These are phyloP conservation scores for Neria commutata DNA, from an alignment of 2,888 invertebrate species.

Conservation along the genomic window DNA sequence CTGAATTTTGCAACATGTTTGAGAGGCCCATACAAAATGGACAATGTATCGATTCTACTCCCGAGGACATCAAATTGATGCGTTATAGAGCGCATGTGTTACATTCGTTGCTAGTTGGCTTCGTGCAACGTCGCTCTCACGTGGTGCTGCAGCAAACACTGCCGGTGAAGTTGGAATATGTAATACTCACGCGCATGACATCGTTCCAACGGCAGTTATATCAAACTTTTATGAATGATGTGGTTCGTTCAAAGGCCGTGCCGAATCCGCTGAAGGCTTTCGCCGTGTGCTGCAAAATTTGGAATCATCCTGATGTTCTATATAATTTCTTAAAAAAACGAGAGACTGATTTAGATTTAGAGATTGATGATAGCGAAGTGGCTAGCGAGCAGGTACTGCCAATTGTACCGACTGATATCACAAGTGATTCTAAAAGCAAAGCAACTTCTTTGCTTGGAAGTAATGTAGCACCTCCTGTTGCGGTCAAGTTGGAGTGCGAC, in stretches of 20 bases:
- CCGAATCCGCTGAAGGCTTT: conserved; percentile 97
- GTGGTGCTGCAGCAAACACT: conserved; percentile 89
- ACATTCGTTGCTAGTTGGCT: conserved; percentile 91
- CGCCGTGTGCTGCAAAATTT: conserved; percentile 97
- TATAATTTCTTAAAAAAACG: conserved; percentile 87
- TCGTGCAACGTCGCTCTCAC: conserved; percentile 95
- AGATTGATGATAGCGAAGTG: conserved; percentile 71
- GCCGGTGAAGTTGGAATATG: conserved; percentile 94
- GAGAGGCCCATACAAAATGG: conserved; percentile 98
- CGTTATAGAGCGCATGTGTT: conserved; percentile 93
- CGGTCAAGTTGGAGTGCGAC: too few species aligned
- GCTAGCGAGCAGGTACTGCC: not conserved
- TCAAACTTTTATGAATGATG: conserved; percentile 91
- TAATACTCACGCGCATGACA: conserved; percentile 88
- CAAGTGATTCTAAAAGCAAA: not conserved
- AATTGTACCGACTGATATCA: too few species aligned
- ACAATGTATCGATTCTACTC: conserved; percentile 96
- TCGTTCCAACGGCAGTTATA: conserved; percentile 89
- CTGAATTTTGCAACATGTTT: conserved; percentile 98
- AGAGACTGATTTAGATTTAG: conserved; percentile 78
- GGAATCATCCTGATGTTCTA: conserved; percentile 93
- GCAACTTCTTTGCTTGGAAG: not conserved
- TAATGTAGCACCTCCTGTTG: too few species aligned
- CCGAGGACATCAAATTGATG: conserved; percentile 92
- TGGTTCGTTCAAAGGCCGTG: conserved; percentile 82